phyloP scores from a whole-genome alignment of 2,888 invertebrate genomes.

The Alitta virens region DNA sequence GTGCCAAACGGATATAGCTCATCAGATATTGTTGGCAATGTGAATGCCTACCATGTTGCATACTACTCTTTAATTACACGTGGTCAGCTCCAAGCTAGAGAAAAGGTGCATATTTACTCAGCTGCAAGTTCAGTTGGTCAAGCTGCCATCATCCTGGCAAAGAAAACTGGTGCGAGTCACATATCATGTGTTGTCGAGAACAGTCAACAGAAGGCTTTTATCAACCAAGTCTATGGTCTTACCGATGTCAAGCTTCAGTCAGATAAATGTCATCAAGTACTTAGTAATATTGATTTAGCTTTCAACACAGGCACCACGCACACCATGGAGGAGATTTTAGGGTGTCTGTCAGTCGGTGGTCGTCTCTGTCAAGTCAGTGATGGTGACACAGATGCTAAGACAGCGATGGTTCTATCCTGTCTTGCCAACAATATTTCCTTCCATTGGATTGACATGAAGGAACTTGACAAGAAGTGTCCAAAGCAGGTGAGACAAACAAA shows the following conservation, averaged over 20 bases:
- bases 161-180: background rate
- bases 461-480: conserved; percentile 8
- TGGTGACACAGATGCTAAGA: background rate
- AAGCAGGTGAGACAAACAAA: background rate
- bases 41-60: background rate
- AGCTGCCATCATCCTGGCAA: background rate
- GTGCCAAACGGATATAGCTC: background rate
- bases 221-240: background rate
- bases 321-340: background rate
- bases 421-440: conserved; percentile 13
- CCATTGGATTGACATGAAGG: conserved; percentile 4
- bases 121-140: background rate
- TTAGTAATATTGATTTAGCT: background rate
- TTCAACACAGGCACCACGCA: background rate
- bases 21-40: background rate
- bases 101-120: background rate
- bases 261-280: too few species aligned
- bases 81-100: background rate
- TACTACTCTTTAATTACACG: background rate
- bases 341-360: background rate
- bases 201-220: background rate
- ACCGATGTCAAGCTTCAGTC: background rate
- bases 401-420: background rate
- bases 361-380: conserved; percentile 5
- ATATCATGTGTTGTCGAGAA: background rate